Evolutionary conservation across 37 sponge, comb jelly and placozoan genomes (phyloP), one percentile per base, ranked within the genome.

Genomic region (Hormiphora californensis): DNA sequence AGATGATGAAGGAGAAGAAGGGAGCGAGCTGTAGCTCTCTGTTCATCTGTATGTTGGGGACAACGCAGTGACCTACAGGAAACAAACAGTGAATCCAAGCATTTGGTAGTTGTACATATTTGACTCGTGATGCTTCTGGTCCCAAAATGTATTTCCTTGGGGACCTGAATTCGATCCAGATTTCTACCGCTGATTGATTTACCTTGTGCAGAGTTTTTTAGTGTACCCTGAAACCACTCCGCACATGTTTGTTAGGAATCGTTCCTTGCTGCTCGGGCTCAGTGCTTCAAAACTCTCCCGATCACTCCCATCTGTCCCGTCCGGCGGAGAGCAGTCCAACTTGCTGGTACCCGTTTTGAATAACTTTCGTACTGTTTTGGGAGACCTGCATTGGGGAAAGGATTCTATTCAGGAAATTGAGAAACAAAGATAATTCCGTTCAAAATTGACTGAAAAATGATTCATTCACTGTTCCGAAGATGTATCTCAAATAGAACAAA

Each of bases 31-130:
- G 68, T 67, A 4, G 68, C 68, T 15, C 91, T 54, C 86, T 93
- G 91, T 0, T 93, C 93, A 44, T 93, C 93, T 0, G 91, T 39
- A 67, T 93, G 93, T 54, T 93, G 93, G 1, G 93, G 93, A 67
- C 93, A 93, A 43, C 91, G 89, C 31, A 93, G 69, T 0, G 93
- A 90, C 36, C 68, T 67, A n/a, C n/a, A n/a, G n/a, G n/a, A n/a
- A n/a, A n/a, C n/a, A n/a, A n/a, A n/a, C n/a, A n/a, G n/a, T n/a
- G n/a, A n/a, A n/a, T n/a, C n/a, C n/a, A n/a, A n/a, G n/a, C n/a
- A n/a, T n/a, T n/a, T n/a, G n/a, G n/a, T n/a, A n/a, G n/a, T n/a
- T n/a, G n/a, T n/a, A n/a, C n/a, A n/a, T n/a, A n/a, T n/a, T n/a
- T n/a, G n/a, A n/a, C n/a, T n/a, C n/a, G n/a, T n/a, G n/a, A n/a